phyloP scores from a whole-genome alignment of 2,888 invertebrate genomes.

The Sisyra terminalis region DNA sequence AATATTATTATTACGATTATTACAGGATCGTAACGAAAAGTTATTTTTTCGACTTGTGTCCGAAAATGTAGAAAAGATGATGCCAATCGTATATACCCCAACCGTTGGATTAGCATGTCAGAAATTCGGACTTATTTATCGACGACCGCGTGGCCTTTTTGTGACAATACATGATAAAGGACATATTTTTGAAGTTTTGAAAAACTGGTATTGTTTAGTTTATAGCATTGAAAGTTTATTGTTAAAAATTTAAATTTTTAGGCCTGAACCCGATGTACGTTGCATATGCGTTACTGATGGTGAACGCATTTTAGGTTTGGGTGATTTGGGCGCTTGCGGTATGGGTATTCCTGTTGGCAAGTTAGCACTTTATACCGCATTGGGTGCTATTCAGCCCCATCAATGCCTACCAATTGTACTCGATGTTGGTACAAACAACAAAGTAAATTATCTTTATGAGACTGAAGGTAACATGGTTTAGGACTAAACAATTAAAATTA shows the following conservation, averaged over 20 bases:
- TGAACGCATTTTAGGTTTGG: constrained; percentile 90
- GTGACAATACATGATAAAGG: constrained; percentile 91
- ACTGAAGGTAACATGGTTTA: constrained; percentile 1
- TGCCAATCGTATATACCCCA: constrained; percentile 97
- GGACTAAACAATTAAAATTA: constrained; percentile 15
- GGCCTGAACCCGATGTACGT: constrained; percentile 73
- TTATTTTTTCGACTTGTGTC: constrained; percentile 84
- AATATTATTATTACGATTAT: constrained; percentile 16
- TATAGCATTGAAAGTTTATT: too few species aligned
- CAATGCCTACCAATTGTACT: constrained; percentile 86
- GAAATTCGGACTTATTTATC: constrained; percentile 87
- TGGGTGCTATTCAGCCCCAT: constrained; percentile 92
- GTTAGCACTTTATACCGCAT: constrained; percentile 84
- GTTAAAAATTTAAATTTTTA: constrained; percentile 17
- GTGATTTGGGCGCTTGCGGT: constrained; percentile 91
- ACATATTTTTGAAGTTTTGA: constrained; percentile 78
- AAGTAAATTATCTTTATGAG: constrained; percentile 28
- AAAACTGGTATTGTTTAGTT: constrained; percentile 89
- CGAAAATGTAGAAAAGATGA: constrained; percentile 83
- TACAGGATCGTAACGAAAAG: constrained; percentile 88
- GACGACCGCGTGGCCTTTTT: constrained; percentile 88
- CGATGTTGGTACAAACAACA: constrained; percentile 90
- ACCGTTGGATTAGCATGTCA: constrained; percentile 96
- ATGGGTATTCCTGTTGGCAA: constrained; percentile 99
- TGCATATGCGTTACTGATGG: constrained; percentile 93